These are phyloP conservation scores for Aleiodes leptofemur DNA, from an alignment of 2,888 invertebrate species.

Conservation along the genomic window DNA sequence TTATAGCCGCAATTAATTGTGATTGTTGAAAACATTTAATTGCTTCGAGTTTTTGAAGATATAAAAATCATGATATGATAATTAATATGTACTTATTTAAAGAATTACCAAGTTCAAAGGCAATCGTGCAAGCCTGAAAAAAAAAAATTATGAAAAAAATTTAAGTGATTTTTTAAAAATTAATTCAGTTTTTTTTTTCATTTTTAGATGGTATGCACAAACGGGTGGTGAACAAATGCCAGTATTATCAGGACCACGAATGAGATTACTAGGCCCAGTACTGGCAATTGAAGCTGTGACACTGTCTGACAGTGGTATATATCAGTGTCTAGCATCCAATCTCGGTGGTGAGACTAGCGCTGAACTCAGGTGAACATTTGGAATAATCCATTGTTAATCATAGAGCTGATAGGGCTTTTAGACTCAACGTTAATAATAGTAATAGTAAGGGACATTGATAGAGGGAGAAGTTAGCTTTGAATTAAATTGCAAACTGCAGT, in stretches of 20 bases:
- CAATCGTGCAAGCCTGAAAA: too few species aligned
- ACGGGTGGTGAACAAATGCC: slow-evolving; percentile 81
- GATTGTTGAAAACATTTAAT: background rate
- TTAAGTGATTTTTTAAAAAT: background rate
- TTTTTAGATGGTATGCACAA: slow-evolving; percentile 82
- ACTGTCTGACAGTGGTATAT: slow-evolving; percentile 82
- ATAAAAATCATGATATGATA: too few species aligned
- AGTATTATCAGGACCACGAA: slow-evolving; percentile 81
- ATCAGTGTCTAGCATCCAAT: slow-evolving; percentile 83
- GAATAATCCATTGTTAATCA: slow-evolving; percentile 32
- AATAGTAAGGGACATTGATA: background rate
- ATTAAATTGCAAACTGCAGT: slow-evolving; percentile 14
- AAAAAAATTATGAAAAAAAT: too few species aligned
- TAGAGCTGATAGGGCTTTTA: slow-evolving; percentile 12
- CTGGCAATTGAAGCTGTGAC: slow-evolving; percentile 84
- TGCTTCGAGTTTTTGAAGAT: background rate
- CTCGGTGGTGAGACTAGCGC: slow-evolving; percentile 84
- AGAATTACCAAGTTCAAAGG: too few species aligned
- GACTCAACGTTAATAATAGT: slow-evolving; percentile 22
- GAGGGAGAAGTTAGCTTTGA: background rate
- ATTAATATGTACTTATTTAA: too few species aligned
- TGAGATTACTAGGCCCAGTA: slow-evolving; percentile 82
- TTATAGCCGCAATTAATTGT: background rate
- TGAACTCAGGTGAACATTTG: slow-evolving; percentile 77
- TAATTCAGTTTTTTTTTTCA: background rate